phyloP scores from a whole-genome alignment of 1,140 invertebrate species.

The Ctenoplectra terminalis region DNA sequence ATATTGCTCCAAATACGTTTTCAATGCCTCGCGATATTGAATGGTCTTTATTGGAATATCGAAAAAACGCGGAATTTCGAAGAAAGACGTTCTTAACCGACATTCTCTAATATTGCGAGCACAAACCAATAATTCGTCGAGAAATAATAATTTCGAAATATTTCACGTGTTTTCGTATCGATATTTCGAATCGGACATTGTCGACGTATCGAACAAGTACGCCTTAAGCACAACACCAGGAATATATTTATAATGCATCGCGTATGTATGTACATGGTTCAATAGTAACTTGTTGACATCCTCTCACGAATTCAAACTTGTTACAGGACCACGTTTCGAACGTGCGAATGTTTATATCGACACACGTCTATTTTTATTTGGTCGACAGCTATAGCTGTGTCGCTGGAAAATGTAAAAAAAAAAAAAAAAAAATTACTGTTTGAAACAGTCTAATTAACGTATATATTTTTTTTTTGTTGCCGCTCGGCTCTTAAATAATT shows the following conservation, averaged over 20 bases:
- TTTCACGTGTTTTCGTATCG: not conserved
- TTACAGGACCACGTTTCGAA: not conserved
- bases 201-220: not conserved
- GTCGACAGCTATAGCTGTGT: not conserved
- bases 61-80: no score
- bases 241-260: not conserved
- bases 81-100: no score
- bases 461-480: not conserved
- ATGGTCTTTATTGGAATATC: no score
- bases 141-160: no score
- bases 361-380: not conserved
- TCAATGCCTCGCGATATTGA: slow-evolving; percentile 11
- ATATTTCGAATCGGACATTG: no score
- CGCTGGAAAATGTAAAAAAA: not conserved
- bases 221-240: not conserved
- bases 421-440: not conserved
- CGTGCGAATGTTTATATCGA: not conserved
- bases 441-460: slow-evolving; percentile 4
- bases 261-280: not conserved
- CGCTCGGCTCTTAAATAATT: slow-evolving; percentile 8
- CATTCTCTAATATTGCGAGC: no score
- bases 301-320: not conserved
- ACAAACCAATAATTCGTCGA: no score
- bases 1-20: slow-evolving; percentile 43
- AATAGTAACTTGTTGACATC: not conserved